These are phyloP conservation scores for human (Homo sapiens) DNA, from an alignment of 2,113 vertebrate species.

Conservation along the genomic window GRCh38 chr21:31950001-31950500, in stretches of 20 bases:
- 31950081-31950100: neutral
- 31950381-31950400: neutral
- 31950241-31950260: neutral
- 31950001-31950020: neutral
- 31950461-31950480: neutral
- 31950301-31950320: neutral
- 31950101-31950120: neutral
- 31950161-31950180: neutral
- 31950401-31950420: neutral
- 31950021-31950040: neutral
- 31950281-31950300: neutral
- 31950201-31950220: neutral
- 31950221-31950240: neutral
- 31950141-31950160: neutral
- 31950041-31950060: neutral
- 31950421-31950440: neutral
- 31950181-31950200: neutral
- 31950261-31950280: neutral
- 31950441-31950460: neutral
- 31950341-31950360: neutral
- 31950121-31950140: neutral
- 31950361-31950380: neutral
- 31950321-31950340: neutral
- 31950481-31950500: neutral
- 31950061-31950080: neutral